Percentiles rank a stretch among this genome's conserved stretches.
Conservation (phyloP, 2,888 invertebrate species). For the Papilio elwesi region DNA sequence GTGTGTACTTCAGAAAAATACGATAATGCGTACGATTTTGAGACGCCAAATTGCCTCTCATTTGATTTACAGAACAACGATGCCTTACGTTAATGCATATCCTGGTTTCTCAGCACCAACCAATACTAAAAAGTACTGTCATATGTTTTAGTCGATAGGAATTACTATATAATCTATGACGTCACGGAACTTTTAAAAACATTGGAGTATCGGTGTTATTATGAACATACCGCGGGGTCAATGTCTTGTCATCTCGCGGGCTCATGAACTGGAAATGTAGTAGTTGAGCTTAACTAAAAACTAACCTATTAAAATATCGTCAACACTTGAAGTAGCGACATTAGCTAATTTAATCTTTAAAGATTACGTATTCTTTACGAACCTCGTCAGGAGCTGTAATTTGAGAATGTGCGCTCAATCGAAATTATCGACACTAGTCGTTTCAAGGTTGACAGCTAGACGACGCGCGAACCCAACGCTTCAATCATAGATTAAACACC, state of each 20-base stretch:
- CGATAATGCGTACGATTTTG: constrained; percentile 13
- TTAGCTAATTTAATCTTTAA: too few species aligned
- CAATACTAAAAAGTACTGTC: neutral
- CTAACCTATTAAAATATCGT: too few species aligned
- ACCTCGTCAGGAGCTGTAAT: constrained; percentile 35
- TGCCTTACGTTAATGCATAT: neutral
- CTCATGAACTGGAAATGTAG: too few species aligned
- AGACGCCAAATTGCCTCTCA: neutral
- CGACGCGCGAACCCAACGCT: constrained; percentile 39
- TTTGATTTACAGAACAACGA: constrained; percentile 1
- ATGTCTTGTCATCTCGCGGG: too few species aligned
- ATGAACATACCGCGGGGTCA: too few species aligned
- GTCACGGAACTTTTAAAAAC: too few species aligned
- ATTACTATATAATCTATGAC: too few species aligned
- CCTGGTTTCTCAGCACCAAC: neutral
- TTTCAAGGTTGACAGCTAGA: constrained; percentile 57
- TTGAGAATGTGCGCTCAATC: constrained; percentile 55
- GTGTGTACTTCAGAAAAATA: constrained; percentile 16
- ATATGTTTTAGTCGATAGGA: neutral
- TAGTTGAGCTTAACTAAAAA: too few species aligned
- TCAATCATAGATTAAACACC: constrained; percentile 40
- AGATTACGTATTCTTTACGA: too few species aligned
- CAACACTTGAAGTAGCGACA: too few species aligned
- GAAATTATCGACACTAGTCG: constrained; percentile 57
- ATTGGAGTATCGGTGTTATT: too few species aligned